Conservation (phyloP, 2,113 vertebrate genomes). For the Archilochus colubris region DNA sequence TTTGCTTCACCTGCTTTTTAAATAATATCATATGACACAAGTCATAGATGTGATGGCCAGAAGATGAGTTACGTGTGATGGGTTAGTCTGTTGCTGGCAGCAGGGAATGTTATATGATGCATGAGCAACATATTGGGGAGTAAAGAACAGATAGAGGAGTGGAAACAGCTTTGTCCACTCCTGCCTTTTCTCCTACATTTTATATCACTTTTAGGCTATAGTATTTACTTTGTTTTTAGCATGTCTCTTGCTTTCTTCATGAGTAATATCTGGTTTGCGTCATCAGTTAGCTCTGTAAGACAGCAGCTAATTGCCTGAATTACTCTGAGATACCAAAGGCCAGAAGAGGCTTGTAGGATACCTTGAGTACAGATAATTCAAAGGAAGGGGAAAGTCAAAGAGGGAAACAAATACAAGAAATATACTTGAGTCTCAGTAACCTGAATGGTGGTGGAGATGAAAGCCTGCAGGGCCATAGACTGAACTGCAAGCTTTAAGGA, state of each 20-base stretch:
- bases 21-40: neutral
- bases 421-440: neutral
- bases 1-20: neutral
- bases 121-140: neutral
- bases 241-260: neutral
- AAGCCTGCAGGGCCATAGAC: neutral
- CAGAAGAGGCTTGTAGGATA: neutral
- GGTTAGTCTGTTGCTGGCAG: neutral
- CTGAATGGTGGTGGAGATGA: neutral
- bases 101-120: neutral
- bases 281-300: neutral
- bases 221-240: neutral
- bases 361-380: neutral
- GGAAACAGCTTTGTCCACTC: neutral
- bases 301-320: neutral
- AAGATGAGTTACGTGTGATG: neutral
- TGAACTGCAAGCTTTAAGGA: neutral
- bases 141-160: neutral
- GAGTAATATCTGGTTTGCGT: neutral
- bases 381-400: neutral
- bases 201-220: neutral
- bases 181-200: neutral
- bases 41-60: neutral
- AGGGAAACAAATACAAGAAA: neutral
- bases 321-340: neutral